Percentiles rank a stretch among this genome's conserved stretches.
Conservation (phyloP, 2,888 invertebrate genomes). For the Drosophila anomalata region DNA sequence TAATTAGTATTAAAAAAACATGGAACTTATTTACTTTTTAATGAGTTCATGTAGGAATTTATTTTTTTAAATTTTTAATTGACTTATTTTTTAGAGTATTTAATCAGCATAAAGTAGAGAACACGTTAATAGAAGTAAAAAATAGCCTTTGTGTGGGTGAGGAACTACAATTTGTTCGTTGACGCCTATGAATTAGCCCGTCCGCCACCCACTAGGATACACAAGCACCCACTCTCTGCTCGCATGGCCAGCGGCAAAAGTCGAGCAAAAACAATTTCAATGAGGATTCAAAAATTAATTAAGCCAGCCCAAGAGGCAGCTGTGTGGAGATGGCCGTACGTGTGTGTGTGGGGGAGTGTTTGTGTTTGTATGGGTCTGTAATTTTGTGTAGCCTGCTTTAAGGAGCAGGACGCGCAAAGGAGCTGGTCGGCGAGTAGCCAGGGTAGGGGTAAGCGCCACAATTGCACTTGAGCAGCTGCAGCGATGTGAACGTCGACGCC, state of each 20-base stretch:
- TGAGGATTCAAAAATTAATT: conserved; percentile 84
- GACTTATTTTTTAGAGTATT: not conserved
- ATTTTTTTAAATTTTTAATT: too few relatives aligned
- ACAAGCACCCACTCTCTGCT: conserved; percentile 18
- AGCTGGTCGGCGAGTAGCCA: not conserved
- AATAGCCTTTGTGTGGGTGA: conserved; percentile 29
- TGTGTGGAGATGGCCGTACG: conserved; percentile 12
- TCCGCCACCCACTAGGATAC: conserved; percentile 33
- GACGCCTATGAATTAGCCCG: conserved; percentile 68
- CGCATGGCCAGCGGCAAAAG: conserved; percentile 42
- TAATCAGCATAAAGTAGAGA: not conserved
- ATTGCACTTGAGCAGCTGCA: conserved; percentile 67
- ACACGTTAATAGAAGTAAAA: not conserved
- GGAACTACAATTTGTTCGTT: conserved; percentile 70
- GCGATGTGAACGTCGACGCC: conserved; percentile 37
- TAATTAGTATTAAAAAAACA: too few relatives aligned
- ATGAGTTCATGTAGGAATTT: too few relatives aligned
- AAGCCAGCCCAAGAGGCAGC: conserved; percentile 63
- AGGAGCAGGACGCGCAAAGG: conserved; percentile 17
- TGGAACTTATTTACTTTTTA: too few relatives aligned
- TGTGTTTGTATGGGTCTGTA: conserved; percentile 36
- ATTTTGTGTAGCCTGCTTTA: conserved; percentile 55
- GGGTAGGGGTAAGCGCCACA: conserved; percentile 31
- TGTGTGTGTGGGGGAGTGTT: conserved; percentile 8
- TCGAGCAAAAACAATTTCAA: conserved; percentile 74